Percentiles rank a stretch among this genome's conserved stretches.
phyloP scores from a whole-genome alignment of 2,113 vertebrate genomes.

The Prochilodus magdalenae region DNA sequence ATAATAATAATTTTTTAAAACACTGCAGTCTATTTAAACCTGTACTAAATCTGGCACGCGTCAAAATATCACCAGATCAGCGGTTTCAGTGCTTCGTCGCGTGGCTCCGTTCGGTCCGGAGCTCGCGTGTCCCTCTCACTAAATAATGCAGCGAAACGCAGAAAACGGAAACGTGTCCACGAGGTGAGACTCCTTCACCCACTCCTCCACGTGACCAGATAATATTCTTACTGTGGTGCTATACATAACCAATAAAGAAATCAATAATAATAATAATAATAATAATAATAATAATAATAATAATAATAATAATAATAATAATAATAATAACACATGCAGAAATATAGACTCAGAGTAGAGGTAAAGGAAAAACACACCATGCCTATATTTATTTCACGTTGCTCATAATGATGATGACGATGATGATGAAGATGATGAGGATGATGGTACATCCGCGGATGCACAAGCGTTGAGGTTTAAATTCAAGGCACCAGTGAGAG shows the following conservation, averaged over 20 bases:
- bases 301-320: no score
- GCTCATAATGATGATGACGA: slow-evolving; percentile 43
- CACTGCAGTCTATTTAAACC: background rate
- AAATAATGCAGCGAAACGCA: background rate
- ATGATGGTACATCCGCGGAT: slow-evolving; percentile 45
- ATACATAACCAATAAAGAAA: no score
- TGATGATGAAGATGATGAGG: slow-evolving; percentile 40
- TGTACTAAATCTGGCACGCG: background rate
- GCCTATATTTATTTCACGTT: slow-evolving; percentile 52
- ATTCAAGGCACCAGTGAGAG: slow-evolving; percentile 90
- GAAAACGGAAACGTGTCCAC: background rate
- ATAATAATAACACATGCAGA: background rate
- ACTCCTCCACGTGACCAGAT: background rate
- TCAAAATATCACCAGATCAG: background rate
- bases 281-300: no score
- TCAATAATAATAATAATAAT: no score
- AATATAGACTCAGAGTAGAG: slow-evolving; percentile 23
- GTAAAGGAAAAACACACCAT: slow-evolving; percentile 42
- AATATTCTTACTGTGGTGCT: background rate
- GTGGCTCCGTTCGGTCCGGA: background rate
- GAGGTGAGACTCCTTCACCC: background rate
- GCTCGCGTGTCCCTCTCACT: background rate
- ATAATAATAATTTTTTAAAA: no score
- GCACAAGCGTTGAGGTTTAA: slow-evolving; percentile 65
- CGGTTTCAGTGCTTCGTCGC: background rate